Conservation (phyloP, 2,888 invertebrate species). For the Xylophagus ater region DNA sequence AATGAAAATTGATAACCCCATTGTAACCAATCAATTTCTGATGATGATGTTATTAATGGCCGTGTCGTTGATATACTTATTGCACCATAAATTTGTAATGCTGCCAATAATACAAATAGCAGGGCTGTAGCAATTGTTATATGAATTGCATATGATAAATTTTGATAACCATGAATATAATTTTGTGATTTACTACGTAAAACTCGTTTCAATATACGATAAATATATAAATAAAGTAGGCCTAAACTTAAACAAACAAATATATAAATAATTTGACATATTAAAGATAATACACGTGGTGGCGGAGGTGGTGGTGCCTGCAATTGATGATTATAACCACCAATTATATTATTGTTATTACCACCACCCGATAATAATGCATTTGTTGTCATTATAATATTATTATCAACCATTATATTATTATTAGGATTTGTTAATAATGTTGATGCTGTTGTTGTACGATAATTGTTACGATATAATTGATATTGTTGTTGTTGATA, state of each 20-base stretch:
- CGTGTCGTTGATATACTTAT: slow-evolving; percentile 47
- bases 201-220: slow-evolving; percentile 63
- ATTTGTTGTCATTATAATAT: slow-evolving; percentile 20
- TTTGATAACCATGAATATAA: slow-evolving; percentile 66
- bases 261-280: slow-evolving; percentile 78
- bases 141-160: slow-evolving; percentile 77
- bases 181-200: slow-evolving; percentile 67
- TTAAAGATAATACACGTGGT: slow-evolving; percentile 53
- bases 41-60: slow-evolving; percentile 33
- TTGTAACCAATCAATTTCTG: slow-evolving; percentile 73
- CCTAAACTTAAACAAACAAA: slow-evolving; percentile 75
- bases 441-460: slow-evolving; percentile 10
- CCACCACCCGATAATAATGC: slow-evolving; percentile 6
- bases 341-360: slow-evolving; percentile 19
- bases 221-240: slow-evolving; percentile 73
- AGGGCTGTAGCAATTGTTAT: slow-evolving; percentile 80
- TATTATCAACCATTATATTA: slow-evolving; percentile 26
- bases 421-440: slow-evolving; percentile 20
- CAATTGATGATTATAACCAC: slow-evolving; percentile 24
- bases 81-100: slow-evolving; percentile 72
- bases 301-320: slow-evolving; percentile 27
- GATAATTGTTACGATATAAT: slow-evolving; percentile 1
- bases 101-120: slow-evolving; percentile 70
- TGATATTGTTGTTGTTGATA: slow-evolving; percentile 31
- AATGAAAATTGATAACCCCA: slow-evolving; percentile 86